Conservation (phyloP, 2,888 invertebrate genomes). For the Plagodis dolabraria region DNA sequence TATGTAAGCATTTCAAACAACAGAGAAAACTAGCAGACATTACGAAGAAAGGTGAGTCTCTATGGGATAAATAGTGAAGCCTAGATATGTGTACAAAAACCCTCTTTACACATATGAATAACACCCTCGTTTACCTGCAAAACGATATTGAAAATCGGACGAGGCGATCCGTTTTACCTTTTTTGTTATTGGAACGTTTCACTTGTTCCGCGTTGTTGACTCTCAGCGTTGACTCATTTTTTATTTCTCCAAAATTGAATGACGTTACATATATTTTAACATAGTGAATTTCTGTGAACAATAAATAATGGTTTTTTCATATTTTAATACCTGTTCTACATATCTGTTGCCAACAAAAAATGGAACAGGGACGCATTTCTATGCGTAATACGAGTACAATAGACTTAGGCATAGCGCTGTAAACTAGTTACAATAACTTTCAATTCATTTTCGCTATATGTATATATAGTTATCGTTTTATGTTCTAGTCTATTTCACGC, state of each 20-base stretch:
- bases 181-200: constrained; percentile 73
- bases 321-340: neutral
- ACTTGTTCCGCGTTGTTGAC: constrained; percentile 76
- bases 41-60: constrained; percentile 45
- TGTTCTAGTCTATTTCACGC: too few species aligned
- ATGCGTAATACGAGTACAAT: too few species aligned
- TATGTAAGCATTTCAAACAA: constrained; percentile 27
- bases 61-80: constrained; percentile 45
- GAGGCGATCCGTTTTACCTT: constrained; percentile 67
- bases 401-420: too few species aligned
- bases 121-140: constrained; percentile 68
- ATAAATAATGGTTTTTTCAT: constrained; percentile 52
- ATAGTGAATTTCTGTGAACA: constrained; percentile 58
- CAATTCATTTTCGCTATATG: too few species aligned
- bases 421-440: too few species aligned
- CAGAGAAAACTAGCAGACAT: constrained; percentile 36
- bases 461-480: too few species aligned
- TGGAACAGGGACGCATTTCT: neutral
- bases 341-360: neutral
- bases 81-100: constrained; percentile 52
- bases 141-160: constrained; percentile 73
- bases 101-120: constrained; percentile 69
- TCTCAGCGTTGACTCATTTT: constrained; percentile 67
- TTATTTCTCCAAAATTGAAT: constrained; percentile 61
- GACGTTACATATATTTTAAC: constrained; percentile 56